A percentile compares a stretch with the other conserved stretches of the same genome.
Evolutionary conservation across 2,113 vertebrate genomes (phyloP).

Genomic region (Phodopus roborovskii): DNA sequence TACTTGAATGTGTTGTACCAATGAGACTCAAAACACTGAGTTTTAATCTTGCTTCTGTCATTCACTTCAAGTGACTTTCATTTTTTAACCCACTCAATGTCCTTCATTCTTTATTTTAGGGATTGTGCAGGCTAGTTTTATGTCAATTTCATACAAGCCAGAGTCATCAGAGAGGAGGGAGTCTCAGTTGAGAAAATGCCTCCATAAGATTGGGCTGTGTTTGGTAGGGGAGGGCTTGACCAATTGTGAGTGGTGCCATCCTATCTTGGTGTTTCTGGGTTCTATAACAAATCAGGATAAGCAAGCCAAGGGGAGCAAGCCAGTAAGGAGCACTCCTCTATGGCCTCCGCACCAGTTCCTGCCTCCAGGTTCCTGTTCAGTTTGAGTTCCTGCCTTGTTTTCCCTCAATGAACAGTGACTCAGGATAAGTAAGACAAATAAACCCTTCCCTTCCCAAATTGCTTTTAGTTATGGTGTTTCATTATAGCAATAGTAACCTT

Average conservation of each 20-base stretch:
- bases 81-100: neutral
- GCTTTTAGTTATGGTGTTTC: neutral
- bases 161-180: neutral
- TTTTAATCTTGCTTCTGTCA: conserved; percentile 33
- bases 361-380: neutral
- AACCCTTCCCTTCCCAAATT: neutral
- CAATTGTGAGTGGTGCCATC: neutral
- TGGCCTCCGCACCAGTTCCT: neutral
- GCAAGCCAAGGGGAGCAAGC: neutral
- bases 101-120: neutral
- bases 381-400: neutral
- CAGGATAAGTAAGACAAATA: neutral
- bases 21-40: neutral
- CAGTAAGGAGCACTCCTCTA: neutral
- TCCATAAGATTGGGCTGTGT: neutral
- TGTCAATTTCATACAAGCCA: neutral
- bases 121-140: neutral
- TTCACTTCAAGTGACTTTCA: neutral
- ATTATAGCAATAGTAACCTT: neutral
- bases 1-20: neutral
- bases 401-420: neutral
- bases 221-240: no score
- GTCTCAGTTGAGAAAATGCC: neutral
- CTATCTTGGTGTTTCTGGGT: neutral
- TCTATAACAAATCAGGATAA: neutral